These are phyloP conservation scores for Beroe ovata DNA, from an alignment of 37 sponge, comb jelly and placozoan genomes.

Conservation along the genomic window DNA sequence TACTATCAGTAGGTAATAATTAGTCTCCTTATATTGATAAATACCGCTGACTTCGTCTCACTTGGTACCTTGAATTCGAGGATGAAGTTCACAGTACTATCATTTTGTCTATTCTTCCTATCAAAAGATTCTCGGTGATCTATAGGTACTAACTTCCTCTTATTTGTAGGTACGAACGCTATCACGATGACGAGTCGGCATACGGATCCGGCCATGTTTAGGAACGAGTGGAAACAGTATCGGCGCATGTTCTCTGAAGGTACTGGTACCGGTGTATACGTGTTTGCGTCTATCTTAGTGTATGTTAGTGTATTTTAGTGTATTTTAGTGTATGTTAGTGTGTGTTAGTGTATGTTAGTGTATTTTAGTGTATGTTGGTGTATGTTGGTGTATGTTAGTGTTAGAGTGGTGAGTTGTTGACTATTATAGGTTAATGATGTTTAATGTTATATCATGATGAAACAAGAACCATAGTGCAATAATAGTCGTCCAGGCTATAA, in stretches of 20 bases:
- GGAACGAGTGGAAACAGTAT: constrained; percentile 60
- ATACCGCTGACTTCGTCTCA: neutral
- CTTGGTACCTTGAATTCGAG: neutral
- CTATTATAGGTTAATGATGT: too few species aligned
- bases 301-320: neutral
- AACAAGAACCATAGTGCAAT: too few species aligned
- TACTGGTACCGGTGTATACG: neutral
- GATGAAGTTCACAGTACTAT: neutral
- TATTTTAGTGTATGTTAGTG: neutral
- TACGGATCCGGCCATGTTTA: constrained; percentile 2
- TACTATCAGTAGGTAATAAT: neutral
- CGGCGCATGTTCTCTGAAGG: constrained; percentile 57
- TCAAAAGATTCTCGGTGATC: neutral
- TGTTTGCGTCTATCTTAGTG: neutral
- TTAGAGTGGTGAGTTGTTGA: neutral
- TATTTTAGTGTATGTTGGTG: neutral
- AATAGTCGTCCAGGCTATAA: too few species aligned
- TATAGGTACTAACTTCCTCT: neutral
- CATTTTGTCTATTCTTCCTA: neutral
- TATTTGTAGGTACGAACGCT: constrained; percentile 32
- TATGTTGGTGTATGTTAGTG: neutral
- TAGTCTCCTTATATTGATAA: neutral
- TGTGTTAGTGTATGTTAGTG: neutral
- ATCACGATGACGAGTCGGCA: constrained; percentile 43
- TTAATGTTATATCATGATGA: too few species aligned